These are phyloP conservation scores for Petrocephalus schoutedeni DNA, from an alignment of 2,797 vertebrate genomes.

Conservation along the genomic window DNA sequence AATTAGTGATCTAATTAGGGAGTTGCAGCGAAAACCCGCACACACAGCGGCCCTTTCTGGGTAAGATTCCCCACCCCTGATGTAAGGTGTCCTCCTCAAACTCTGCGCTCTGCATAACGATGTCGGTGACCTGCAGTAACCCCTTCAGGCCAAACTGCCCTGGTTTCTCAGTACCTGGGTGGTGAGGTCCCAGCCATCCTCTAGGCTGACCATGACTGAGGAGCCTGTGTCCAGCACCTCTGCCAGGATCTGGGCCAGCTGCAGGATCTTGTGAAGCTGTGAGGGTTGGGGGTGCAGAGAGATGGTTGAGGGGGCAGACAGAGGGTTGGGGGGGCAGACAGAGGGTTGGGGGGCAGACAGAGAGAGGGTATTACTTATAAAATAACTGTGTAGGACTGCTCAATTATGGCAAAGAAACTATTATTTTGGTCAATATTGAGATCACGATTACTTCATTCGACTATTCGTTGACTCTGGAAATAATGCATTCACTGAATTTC, in stretches of 20 bases:
- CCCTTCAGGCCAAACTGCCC: neutral
- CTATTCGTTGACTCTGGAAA: neutral
- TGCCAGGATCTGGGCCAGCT: conserved; percentile 80
- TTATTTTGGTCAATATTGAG: neutral
- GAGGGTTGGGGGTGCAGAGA: conserved; percentile 28
- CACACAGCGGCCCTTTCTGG: no score
- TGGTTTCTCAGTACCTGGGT: conserved; percentile 73
- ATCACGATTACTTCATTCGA: neutral
- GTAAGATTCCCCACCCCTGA: no score
- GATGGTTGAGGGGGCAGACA: no score
- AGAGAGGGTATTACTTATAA: no score
- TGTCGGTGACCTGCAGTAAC: neutral
- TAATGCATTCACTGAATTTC: neutral
- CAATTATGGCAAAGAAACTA: neutral
- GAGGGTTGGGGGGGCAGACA: no score
- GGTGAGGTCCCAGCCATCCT: conserved; percentile 97
- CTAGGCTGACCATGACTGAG: conserved; percentile 89
- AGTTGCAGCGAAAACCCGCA: no score
- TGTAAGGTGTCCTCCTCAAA: neutral
- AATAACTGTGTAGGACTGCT: neutral
- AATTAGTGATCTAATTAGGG: no score
- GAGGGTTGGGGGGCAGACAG: no score
- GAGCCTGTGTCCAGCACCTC: conserved; percentile 93
- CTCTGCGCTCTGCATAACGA: neutral
- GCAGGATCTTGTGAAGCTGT: conserved; percentile 91